These are phyloP conservation scores for Platynereis dumerilii DNA, from an alignment of 2,888 invertebrate genomes.

Conservation along the genomic window DNA sequence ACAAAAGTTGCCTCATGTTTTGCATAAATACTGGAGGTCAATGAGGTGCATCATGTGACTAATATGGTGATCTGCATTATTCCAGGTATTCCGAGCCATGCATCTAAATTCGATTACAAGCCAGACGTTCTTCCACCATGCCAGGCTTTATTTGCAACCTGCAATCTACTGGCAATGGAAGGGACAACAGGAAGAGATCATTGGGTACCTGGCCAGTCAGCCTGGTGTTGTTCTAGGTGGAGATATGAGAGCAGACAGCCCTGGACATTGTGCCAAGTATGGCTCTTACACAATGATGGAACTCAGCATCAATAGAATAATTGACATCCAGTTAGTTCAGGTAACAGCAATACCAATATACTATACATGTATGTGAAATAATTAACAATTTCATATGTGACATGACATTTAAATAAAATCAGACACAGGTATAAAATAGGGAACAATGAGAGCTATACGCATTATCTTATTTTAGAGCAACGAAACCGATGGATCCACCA, in stretches of 20 bases:
- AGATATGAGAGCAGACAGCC: constrained; percentile 3
- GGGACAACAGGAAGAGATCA: not conserved
- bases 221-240: constrained; percentile 1
- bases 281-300: constrained; percentile 11
- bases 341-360: not conserved
- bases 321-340: constrained; percentile 7
- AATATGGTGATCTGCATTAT: no score
- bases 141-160: not conserved
- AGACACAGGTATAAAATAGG: no score
- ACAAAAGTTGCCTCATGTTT: no score
- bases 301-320: not conserved
- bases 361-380: not conserved
- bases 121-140: not conserved
- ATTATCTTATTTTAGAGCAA: not conserved
- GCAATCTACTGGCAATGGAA: not conserved
- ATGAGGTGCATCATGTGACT: no score
- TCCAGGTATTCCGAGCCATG: not conserved
- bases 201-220: not conserved
- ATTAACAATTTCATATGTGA: not conserved
- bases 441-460: no score
- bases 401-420: no score
- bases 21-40: no score
- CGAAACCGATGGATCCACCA: not conserved
- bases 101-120: not conserved
- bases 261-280: constrained; percentile 3